phyloP scores from a whole-genome alignment of 1,140 invertebrate genomes.

The Papilio polytes region DNA sequence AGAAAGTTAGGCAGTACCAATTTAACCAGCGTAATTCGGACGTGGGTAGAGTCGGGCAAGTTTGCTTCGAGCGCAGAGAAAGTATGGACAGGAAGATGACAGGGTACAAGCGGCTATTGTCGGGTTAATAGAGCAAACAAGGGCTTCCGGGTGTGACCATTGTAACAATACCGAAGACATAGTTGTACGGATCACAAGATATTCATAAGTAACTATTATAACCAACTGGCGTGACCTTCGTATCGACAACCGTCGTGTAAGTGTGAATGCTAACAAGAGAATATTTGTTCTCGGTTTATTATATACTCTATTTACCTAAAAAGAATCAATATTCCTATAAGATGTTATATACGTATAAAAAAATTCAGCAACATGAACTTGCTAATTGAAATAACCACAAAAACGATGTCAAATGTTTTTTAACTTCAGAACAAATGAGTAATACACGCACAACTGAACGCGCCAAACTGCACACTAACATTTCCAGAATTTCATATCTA shows the following conservation, averaged over 20 bases:
- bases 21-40: not conserved
- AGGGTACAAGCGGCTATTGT: slow-evolving; percentile 59
- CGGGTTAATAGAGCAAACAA: slow-evolving; percentile 68
- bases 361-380: not conserved
- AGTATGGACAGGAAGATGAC: slow-evolving; percentile 54
- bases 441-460: not conserved
- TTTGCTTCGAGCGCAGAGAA: slow-evolving; percentile 57
- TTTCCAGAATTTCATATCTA: slow-evolving; percentile 15
- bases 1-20: not conserved
- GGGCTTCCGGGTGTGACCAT: slow-evolving; percentile 53
- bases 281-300: slow-evolving; percentile 21
- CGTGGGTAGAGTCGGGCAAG: slow-evolving; percentile 15
- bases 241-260: slow-evolving; percentile 48
- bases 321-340: not conserved
- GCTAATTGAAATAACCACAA: not conserved
- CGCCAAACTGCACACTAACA: slow-evolving; percentile 2
- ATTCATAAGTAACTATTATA: slow-evolving; percentile 49
- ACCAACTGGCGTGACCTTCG: slow-evolving; percentile 65
- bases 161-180: slow-evolving; percentile 45
- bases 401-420: not conserved
- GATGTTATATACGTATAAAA: not conserved
- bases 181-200: slow-evolving; percentile 45
- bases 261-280: slow-evolving; percentile 42
- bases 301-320: slow-evolving; percentile 21
- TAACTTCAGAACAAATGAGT: not conserved